Conservation (phyloP, 1,140 invertebrate genomes). For the Zaprionus davidi region DNA sequence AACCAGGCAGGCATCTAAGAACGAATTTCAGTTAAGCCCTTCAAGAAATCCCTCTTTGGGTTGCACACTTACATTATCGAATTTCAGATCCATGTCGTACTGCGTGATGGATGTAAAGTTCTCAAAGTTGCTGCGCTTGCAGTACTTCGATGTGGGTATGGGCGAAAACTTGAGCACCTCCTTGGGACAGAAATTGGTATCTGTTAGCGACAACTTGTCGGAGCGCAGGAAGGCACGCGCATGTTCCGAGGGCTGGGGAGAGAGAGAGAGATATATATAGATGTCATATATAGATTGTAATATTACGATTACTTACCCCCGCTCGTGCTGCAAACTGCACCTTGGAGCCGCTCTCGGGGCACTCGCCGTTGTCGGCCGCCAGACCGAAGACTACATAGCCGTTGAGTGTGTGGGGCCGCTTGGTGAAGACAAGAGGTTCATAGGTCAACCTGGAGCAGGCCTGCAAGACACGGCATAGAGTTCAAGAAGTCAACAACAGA, state of each 20-base stretch:
- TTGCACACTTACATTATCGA: constrained; percentile 69
- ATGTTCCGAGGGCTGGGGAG: constrained; percentile 75
- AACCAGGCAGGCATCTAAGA: constrained; percentile 82
- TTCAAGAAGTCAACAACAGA: constrained; percentile 36
- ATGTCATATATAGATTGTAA: neutral
- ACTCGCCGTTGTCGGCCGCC: constrained; percentile 59
- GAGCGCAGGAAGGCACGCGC: constrained; percentile 73
- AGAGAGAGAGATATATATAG: neutral
- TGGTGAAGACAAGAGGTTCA: constrained; percentile 79
- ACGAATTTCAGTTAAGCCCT: neutral
- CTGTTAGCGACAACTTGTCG: constrained; percentile 72
- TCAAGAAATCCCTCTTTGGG: neutral
- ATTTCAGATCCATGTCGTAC: constrained; percentile 79
- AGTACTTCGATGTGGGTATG: constrained; percentile 79
- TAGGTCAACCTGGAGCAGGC: constrained; percentile 78
- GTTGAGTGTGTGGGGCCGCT: constrained; percentile 79
- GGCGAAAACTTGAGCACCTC: constrained; percentile 82
- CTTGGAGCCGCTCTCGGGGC: constrained; percentile 66
- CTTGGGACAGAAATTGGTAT: constrained; percentile 80
- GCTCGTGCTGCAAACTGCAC: constrained; percentile 72
- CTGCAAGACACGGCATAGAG: constrained; percentile 41
- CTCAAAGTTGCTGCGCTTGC: constrained; percentile 81
- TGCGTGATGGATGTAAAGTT: constrained; percentile 80
- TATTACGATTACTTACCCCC: constrained; percentile 62
- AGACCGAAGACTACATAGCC: constrained; percentile 73